Conservation (phyloP, 2,797 vertebrate species). For the Tadarida brasiliensis region DNA sequence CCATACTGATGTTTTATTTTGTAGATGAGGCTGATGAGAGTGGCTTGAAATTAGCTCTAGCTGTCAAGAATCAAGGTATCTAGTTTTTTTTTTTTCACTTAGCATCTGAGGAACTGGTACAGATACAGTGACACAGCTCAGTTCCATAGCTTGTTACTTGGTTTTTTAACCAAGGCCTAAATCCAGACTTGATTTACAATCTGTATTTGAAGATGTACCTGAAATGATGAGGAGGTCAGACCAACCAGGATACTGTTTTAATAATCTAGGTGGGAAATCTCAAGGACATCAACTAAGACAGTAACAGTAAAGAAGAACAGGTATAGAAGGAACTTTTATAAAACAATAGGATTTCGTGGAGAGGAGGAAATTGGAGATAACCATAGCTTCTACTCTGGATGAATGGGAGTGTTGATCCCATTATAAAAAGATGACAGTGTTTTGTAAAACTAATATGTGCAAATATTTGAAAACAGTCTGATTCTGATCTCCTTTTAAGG, state of each 20-base stretch:
- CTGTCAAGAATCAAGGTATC: background rate
- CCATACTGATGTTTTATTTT: background rate
- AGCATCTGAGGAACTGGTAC: background rate
- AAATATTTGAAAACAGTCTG: background rate
- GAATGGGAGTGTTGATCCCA: background rate
- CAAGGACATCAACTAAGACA: background rate
- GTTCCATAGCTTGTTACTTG: background rate
- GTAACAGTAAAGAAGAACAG: background rate
- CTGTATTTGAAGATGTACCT: background rate
- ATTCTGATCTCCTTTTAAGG: background rate
- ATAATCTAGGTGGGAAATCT: slow-evolving; percentile 23
- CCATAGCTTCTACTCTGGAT: background rate
- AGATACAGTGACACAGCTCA: background rate
- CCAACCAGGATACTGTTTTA: background rate
- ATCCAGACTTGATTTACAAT: slow-evolving; percentile 15
- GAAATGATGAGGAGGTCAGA: background rate
- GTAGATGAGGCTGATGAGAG: background rate
- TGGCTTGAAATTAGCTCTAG: background rate
- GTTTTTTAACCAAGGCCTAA: slow-evolving; percentile 10
- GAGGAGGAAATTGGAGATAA: background rate
- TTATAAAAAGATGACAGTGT: background rate
- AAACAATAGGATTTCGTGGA: background rate
- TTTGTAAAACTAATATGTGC: background rate
- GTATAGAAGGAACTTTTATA: background rate
- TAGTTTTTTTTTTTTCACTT: background rate